These are phyloP conservation scores for Callyntrura sp. DNA, from an alignment of 2,888 invertebrate genomes.

Conservation along the genomic window DNA sequence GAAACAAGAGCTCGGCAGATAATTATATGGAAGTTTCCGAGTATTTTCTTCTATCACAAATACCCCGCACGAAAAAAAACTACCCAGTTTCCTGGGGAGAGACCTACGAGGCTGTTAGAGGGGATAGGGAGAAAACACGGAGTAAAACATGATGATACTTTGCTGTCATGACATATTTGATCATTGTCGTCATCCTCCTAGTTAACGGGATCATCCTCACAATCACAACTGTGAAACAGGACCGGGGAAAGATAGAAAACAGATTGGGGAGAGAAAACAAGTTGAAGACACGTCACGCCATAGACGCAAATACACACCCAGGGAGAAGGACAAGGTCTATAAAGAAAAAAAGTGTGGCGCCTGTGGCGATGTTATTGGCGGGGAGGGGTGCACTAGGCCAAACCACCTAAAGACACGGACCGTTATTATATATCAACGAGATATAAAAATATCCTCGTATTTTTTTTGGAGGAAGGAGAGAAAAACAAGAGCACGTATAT, in stretches of 20 bases:
- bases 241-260: no score
- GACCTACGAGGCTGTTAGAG: no score
- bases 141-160: background rate
- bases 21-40: no score
- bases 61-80: background rate
- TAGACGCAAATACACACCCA: background rate
- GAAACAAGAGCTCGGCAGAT: no score
- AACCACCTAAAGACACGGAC: no score
- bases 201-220: no score
- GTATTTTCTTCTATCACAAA: no score
- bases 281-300: background rate
- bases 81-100: background rate
- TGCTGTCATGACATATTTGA: no score
- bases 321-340: background rate
- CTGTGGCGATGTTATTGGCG: background rate
- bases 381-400: background rate
- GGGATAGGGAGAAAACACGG: background rate
- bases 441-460: background rate
- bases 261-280: background rate
- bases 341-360: background rate
- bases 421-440: no score
- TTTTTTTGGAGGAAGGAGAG: background rate
- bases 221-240: background rate
- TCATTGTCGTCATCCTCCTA: no score
- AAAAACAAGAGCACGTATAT: background rate